Evolutionary conservation across 2,113 vertebrate species (phyloP), one percentile per base, ranked within the genome.

Genomic region (Myiopsitta monachus): DNA sequence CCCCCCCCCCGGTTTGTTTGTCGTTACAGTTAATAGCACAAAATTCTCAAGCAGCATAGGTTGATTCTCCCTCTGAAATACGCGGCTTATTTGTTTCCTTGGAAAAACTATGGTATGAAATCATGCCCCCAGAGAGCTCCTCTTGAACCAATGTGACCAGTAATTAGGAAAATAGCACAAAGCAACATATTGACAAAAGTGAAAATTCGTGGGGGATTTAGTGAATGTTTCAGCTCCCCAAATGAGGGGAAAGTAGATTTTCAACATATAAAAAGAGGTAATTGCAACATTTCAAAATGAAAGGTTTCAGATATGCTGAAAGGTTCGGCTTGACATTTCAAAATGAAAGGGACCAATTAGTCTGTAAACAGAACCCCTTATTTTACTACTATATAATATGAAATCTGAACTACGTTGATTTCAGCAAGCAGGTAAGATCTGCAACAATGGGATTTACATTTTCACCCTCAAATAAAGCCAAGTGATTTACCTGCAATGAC

Each of bases 401-500:
- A 87, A 46, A 49, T 69, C 5, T 10, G n/a, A 90, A 41, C 22
- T 16, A 19, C 7, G 17, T 41, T 92, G 54, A 26, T 78, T 91
- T 84, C 39, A 61, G 55, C 68, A 75, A 55, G 26, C 19, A 62
- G n/a, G 11, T 61, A 66, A 66, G 57, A 26, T 41, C 39, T 80
- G 44, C 44, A 75, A 6, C 55, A 66, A 28, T 6, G 7, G 9
- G 36, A 26, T 54, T 80, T 74, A 52, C 4, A 24, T 70, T 80
- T 90, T 72, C 51, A 66, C 9, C 3, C 10, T 51, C 31, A 66
- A 83, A 36, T 62, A 76, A 70, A 80, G 26, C 18, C 31, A 69
- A 57, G 9, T 31, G 36, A 70, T 41, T 44, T 0, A 0, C 70
- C 36, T 49, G 9, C 39, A 61, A 10, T 61, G 11, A 64, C 10